Evolutionary conservation across 2,888 invertebrate species (phyloP).

Genomic region (Helleia helle): DNA sequence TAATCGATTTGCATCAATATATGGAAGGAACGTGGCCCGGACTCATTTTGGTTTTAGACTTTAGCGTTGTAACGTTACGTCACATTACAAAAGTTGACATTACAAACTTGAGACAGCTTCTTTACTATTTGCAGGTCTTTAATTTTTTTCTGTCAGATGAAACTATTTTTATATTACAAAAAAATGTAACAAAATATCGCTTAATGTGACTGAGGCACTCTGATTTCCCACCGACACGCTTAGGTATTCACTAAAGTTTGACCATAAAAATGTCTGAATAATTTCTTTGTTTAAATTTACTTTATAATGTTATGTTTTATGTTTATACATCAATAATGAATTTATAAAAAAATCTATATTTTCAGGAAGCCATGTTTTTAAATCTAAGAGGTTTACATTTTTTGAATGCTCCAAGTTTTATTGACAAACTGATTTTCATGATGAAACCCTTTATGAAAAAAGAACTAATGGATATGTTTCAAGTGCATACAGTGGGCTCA

Average conservation of each 20-base stretch:
- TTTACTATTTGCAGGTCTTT: constrained; percentile 82
- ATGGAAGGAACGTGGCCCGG: constrained; percentile 78
- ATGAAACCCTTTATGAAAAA: constrained; percentile 84
- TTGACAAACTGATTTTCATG: constrained; percentile 80
- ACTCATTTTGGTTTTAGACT: constrained; percentile 65
- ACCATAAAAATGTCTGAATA: no score
- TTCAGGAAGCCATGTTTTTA: constrained; percentile 79
- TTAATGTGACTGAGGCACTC: no score
- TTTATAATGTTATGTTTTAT: no score
- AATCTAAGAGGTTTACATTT: constrained; percentile 81
- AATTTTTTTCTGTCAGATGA: no score
- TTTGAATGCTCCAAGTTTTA: constrained; percentile 78
- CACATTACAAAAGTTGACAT: constrained; percentile 78
- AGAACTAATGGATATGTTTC: constrained; percentile 65
- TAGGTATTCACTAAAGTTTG: no score
- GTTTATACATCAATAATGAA: no score
- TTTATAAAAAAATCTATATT: no score
- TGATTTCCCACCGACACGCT: no score
- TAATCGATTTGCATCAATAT: constrained; percentile 74
- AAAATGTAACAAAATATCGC: no score
- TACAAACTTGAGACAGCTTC: constrained; percentile 76
- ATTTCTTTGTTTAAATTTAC: no score
- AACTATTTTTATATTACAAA: no score
- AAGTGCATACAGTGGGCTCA: constrained; percentile 63
- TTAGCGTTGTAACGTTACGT: constrained; percentile 73